phyloP scores from a whole-genome alignment of 2,113 vertebrate species.

The Ammospiza caudacuta region DNA sequence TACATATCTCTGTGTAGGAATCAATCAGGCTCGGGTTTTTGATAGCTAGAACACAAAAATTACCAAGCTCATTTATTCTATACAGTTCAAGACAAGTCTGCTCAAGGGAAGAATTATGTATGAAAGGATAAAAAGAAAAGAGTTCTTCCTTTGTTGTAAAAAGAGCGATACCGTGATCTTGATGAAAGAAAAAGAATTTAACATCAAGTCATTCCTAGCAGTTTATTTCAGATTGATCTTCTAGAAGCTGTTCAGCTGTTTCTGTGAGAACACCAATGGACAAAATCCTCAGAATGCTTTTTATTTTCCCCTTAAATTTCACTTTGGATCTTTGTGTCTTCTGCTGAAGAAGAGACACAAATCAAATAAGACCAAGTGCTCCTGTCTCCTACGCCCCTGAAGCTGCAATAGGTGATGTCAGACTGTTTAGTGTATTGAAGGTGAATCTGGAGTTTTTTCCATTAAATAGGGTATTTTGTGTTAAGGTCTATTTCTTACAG shows the following conservation, averaged over 20 bases:
- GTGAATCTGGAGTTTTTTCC: neutral
- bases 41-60: neutral
- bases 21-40: neutral
- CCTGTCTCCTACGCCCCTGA: neutral
- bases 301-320: neutral
- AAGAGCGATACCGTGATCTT: neutral
- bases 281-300: neutral
- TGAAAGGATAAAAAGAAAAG: neutral
- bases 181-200: neutral
- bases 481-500: neutral
- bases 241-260: neutral
- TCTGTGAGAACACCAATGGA: neutral
- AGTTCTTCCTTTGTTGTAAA: neutral
- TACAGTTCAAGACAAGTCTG: neutral
- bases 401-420: neutral
- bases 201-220: neutral
- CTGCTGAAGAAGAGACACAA: neutral
- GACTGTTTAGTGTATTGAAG: neutral
- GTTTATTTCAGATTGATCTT: neutral
- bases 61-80: neutral
- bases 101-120: neutral
- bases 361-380: neutral
- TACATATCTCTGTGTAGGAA: rapidly evolving
- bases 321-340: neutral
- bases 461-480: neutral